phyloP scores from a whole-genome alignment of 2,113 vertebrate species.

The Amphiprion ocellaris region DNA sequence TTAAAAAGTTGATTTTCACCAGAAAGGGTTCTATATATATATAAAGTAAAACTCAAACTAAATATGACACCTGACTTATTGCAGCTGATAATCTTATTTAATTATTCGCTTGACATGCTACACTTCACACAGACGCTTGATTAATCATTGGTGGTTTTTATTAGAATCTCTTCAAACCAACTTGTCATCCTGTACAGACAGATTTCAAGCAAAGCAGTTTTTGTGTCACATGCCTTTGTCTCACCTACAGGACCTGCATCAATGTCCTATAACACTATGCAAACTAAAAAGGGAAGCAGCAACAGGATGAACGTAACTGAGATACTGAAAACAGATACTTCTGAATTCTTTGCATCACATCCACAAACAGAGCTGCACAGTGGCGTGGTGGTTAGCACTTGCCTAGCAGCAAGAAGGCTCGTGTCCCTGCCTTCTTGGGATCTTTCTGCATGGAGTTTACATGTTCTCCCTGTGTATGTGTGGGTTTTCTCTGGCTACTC shows the following conservation, averaged over 20 bases:
- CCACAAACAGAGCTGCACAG: background rate
- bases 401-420: no score
- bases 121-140: no score
- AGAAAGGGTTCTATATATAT: no score
- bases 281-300: slow-evolving; percentile 42
- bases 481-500: no score
- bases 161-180: background rate
- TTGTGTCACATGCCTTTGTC: background rate
- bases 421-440: no score
- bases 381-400: no score
- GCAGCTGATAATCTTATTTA: background rate
- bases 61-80: no score
- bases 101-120: background rate
- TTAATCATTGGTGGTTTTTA: background rate
- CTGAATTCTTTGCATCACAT: slow-evolving; percentile 28
- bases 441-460: no score
- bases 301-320: background rate
- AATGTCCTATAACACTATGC: background rate
- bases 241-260: background rate
- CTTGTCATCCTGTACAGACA: slow-evolving; percentile 14
- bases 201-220: background rate
- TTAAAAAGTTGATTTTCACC: no score
- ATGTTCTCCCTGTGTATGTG: no score
- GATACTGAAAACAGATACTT: slow-evolving; percentile 42
- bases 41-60: no score